Evolutionary conservation across 2,888 invertebrate species (phyloP).

Genomic region (Torymus auratus): DNA sequence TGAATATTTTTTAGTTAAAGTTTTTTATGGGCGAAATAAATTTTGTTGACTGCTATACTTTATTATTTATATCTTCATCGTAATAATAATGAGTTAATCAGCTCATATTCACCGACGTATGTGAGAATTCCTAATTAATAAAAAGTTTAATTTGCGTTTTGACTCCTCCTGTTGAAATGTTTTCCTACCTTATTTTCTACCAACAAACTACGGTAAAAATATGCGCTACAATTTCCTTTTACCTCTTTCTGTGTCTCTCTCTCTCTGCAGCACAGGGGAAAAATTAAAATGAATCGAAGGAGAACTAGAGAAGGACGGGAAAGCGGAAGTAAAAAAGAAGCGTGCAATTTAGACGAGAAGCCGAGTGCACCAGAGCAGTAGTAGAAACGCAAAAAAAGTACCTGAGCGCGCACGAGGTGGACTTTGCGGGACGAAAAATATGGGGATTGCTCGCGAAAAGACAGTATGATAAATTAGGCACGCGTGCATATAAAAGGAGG

Average conservation of each 20-base stretch:
- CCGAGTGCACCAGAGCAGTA: neutral
- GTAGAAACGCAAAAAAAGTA: slow-evolving; percentile 2
- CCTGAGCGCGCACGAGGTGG: neutral
- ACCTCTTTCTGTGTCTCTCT: neutral
- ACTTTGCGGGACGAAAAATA: slow-evolving; percentile 33
- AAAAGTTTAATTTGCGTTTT: too few species aligned
- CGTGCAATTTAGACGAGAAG: slow-evolving; percentile 28
- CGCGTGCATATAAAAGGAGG: slow-evolving; percentile 15
- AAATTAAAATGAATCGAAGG: slow-evolving; percentile 12
- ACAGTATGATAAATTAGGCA: slow-evolving; percentile 48
- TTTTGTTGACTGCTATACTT: too few species aligned
- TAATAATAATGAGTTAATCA: too few species aligned
- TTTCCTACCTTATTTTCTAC: too few species aligned
- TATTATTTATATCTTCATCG: too few species aligned
- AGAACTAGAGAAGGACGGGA: neutral
- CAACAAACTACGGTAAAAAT: too few species aligned
- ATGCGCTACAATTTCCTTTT: too few species aligned
- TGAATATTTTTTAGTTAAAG: too few species aligned
- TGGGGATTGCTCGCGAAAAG: slow-evolving; percentile 33
- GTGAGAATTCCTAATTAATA: too few species aligned
- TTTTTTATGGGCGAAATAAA: too few species aligned
- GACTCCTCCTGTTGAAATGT: too few species aligned
- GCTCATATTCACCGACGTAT: too few species aligned
- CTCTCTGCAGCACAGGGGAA: neutral
- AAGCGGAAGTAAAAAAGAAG: slow-evolving; percentile 4